Conservation (phyloP, 2,888 invertebrate genomes). For the Netelia fuscicornis region DNA sequence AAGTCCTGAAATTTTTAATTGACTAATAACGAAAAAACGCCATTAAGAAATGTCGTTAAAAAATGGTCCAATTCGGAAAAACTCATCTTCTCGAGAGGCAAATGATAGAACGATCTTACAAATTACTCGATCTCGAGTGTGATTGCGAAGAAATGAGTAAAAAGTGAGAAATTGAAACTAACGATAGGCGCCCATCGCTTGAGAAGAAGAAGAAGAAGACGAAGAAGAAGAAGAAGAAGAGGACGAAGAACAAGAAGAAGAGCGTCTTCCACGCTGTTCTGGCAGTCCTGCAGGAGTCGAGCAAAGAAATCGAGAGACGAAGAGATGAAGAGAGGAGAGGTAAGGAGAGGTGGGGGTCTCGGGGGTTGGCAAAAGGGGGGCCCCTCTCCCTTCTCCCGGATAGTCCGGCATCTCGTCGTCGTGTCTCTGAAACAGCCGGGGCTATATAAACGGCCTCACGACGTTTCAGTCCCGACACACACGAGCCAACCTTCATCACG, state of each 20-base stretch:
- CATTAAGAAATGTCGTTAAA: too few species aligned
- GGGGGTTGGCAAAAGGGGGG: conserved; percentile 72
- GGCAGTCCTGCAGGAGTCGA: conserved; percentile 56
- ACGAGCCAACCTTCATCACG: conserved; percentile 84
- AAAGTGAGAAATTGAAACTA: not conserved
- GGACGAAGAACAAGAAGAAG: conserved; percentile 54
- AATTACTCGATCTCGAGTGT: not conserved
- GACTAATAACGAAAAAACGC: too few species aligned
- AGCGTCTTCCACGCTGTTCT: conserved; percentile 26
- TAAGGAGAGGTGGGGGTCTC: conserved; percentile 72
- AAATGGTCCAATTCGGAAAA: too few species aligned
- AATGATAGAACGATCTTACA: not conserved
- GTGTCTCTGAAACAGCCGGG: conserved; percentile 74
- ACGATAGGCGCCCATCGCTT: conserved; percentile 43
- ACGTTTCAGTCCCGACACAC: conserved; percentile 83
- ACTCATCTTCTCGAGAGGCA: too few species aligned
- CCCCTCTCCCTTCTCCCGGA: conserved; percentile 72
- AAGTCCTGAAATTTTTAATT: too few species aligned
- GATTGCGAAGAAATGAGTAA: not conserved
- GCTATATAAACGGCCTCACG: conserved; percentile 84
- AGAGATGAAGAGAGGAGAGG: conserved; percentile 63
- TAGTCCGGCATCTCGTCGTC: conserved; percentile 31
- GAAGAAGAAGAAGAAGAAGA: conserved; percentile 41
- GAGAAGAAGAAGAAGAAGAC: conserved; percentile 32
- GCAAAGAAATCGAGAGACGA: conserved; percentile 59